Conservation (phyloP, 2,797 vertebrate genomes). For the Gymnothorax javanicus region DNA sequence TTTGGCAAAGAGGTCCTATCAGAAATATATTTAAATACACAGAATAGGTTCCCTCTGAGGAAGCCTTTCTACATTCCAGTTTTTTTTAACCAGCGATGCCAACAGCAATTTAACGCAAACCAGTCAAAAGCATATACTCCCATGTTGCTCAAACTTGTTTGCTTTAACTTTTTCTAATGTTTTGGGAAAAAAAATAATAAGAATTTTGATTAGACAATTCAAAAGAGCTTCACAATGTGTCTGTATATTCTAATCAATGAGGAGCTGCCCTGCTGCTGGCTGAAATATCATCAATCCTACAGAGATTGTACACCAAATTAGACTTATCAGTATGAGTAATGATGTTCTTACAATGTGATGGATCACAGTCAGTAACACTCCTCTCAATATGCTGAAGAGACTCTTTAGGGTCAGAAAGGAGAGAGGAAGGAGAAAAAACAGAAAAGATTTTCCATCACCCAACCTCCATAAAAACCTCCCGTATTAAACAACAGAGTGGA, state of each 20-base stretch:
- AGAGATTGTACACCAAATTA: neutral
- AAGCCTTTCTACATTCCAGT: neutral
- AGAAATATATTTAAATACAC: neutral
- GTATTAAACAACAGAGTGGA: neutral
- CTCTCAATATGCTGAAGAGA: neutral
- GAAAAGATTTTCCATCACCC: neutral
- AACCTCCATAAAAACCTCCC: neutral
- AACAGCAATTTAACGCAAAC: neutral
- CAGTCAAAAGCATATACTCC: neutral
- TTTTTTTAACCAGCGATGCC: neutral
- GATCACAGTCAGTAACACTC: neutral
- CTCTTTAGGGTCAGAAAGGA: neutral
- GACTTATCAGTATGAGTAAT: neutral
- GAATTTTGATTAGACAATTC: neutral
- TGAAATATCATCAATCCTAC: slow-evolving; percentile 2
- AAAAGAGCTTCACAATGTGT: neutral
- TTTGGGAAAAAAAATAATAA: neutral
- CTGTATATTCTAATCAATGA: neutral
- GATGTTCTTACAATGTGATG: neutral
- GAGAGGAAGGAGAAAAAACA: neutral
- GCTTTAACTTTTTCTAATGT: neutral
- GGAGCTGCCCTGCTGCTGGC: neutral
- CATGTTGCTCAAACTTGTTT: neutral
- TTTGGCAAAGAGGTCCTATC: no score
- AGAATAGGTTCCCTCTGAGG: neutral